Evolutionary conservation across 2,797 vertebrate genomes (phyloP).

Genomic region (Myotis planiceps): DNA sequence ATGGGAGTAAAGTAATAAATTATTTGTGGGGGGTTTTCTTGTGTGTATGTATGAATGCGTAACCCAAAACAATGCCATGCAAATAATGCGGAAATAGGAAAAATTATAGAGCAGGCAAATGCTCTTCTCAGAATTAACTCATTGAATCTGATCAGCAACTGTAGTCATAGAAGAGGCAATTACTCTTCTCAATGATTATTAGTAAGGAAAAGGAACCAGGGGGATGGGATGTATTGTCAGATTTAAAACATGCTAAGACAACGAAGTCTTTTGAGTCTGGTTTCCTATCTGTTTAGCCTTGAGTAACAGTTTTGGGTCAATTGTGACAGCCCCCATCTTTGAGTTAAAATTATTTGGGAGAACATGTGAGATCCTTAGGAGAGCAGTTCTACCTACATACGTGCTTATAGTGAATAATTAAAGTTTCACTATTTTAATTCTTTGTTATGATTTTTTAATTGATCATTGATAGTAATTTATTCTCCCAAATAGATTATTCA

Average conservation of each 20-base stretch:
- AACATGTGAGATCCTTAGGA: neutral
- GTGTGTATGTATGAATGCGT: neutral
- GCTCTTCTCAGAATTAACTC: neutral
- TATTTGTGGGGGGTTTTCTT: neutral
- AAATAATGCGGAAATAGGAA: constrained; percentile 15
- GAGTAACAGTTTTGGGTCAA: neutral
- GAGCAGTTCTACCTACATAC: neutral
- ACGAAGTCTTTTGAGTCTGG: neutral
- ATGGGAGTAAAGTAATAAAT: neutral
- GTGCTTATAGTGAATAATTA: neutral
- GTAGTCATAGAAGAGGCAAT: neutral
- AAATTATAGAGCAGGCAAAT: neutral
- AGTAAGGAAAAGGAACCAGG: neutral
- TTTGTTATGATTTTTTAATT: neutral
- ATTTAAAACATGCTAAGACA: neutral
- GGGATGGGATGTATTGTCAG: neutral
- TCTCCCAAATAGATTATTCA: neutral
- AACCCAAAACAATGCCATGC: neutral
- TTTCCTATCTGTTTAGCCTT: neutral
- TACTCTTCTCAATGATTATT: neutral
- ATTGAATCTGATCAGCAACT: neutral
- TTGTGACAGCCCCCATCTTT: neutral
- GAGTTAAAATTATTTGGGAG: neutral
- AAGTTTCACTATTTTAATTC: neutral
- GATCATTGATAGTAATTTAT: neutral